These are phyloP conservation scores for Ferdinandea cuprea DNA, from an alignment of 2,888 invertebrate genomes.

Conservation along the genomic window DNA sequence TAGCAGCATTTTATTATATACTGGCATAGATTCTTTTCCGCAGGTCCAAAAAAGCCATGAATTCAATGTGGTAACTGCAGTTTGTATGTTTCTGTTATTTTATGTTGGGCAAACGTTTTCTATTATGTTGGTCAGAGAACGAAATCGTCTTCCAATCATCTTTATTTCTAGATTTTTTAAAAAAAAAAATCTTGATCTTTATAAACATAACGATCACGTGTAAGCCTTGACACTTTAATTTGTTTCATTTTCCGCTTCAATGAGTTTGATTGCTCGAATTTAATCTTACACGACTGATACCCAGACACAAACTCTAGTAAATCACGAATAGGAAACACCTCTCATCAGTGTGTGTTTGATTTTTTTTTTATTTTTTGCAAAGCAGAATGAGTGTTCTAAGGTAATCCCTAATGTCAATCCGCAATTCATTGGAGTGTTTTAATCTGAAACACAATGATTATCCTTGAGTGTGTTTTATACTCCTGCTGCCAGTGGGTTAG, in stretches of 20 bases:
- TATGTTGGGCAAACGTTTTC: too few relatives aligned
- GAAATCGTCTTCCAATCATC: too few relatives aligned
- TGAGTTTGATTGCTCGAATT: conserved; percentile 32
- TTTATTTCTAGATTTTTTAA: too few relatives aligned
- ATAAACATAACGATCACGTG: conserved; percentile 37
- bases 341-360: conserved; percentile 19
- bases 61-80: too few relatives aligned
- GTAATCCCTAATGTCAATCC: conserved; percentile 63
- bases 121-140: too few relatives aligned
- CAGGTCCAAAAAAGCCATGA: too few relatives aligned
- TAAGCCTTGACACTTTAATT: conserved; percentile 49
- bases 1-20: too few relatives aligned
- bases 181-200: too few relatives aligned
- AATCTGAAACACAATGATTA: conserved; percentile 53
- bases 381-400: conserved; percentile 38
- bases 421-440: conserved; percentile 60
- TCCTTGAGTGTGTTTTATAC: conserved; percentile 21
- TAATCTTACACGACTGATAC: conserved; percentile 36
- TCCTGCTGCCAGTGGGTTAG: neutral
- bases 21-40: too few relatives aligned
- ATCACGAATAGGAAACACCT: conserved; percentile 48
- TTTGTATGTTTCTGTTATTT: too few relatives aligned
- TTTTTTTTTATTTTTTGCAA: conserved; percentile 27
- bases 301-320: conserved; percentile 35
- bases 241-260: conserved; percentile 33